Conservation (phyloP, 2,797 vertebrate genomes). For the Typhlichthys eigenmanni region DNA sequence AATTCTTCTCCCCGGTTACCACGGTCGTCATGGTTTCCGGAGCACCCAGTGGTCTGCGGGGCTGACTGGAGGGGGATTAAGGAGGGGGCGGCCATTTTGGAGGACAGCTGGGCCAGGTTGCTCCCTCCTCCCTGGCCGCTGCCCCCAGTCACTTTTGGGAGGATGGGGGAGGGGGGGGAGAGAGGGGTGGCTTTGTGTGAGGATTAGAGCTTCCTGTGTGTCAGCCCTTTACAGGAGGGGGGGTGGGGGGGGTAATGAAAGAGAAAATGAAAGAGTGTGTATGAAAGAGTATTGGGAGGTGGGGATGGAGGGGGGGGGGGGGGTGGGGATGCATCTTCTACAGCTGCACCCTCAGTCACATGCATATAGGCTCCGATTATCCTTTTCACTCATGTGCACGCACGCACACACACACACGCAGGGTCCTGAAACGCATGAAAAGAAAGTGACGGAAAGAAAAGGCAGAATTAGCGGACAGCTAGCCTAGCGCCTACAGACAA, state of each 20-base stretch:
- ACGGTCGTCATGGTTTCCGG: conserved; percentile 82
- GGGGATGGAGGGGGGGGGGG: conserved; percentile 52
- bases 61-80: conserved; percentile 74
- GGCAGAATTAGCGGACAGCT: conserved; percentile 71
- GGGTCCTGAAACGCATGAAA: conserved; percentile 78
- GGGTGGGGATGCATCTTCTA: conserved; percentile 69
- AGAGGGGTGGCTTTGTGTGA: conserved; percentile 77
- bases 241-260: conserved; percentile 79
- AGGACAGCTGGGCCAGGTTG: conserved; percentile 82
- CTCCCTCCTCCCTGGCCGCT: conserved; percentile 62
- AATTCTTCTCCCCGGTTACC: conserved; percentile 79
- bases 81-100: conserved; percentile 76
- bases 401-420: conserved; percentile 41
- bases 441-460: conserved; percentile 65
- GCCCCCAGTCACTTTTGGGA: conserved; percentile 74
- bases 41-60: conserved; percentile 50
- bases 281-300: conserved; percentile 69
- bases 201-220: conserved; percentile 86
- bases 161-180: conserved; percentile 64
- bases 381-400: conserved; percentile 64
- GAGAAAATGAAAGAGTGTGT: conserved; percentile 75
- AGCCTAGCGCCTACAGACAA: conserved; percentile 61
- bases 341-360: conserved; percentile 83
- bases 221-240: conserved; percentile 78
- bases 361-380: conserved; percentile 75